Conservation (phyloP, 2,113 vertebrate genomes). For the Phalacrocorax aristotelis region DNA sequence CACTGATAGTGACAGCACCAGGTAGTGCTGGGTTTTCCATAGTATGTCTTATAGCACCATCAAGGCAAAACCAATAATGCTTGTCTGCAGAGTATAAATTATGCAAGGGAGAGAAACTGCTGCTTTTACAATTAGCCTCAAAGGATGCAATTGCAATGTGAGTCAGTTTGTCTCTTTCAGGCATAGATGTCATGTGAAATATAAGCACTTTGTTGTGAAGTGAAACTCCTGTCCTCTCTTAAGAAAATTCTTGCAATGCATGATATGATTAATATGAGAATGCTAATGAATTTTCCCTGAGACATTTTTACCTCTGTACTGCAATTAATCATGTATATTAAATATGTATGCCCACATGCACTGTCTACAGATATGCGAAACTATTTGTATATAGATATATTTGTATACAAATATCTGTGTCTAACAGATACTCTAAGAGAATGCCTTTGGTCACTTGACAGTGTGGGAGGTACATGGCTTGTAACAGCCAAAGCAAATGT, state of each 20-base stretch:
- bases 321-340: background rate
- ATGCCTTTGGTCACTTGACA: background rate
- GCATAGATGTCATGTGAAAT: background rate
- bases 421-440: background rate
- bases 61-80: background rate
- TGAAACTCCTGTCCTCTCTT: background rate
- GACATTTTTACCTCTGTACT: background rate
- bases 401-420: background rate
- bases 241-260: background rate
- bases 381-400: background rate
- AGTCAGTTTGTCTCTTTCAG: background rate
- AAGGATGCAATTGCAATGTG: background rate
- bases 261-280: background rate
- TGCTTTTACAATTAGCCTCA: background rate
- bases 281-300: background rate
- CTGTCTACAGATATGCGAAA: background rate
- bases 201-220: background rate
- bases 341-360: fast-evolving
- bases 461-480: background rate
- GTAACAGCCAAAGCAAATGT: background rate
- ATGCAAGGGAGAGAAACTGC: background rate
- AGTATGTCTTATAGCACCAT: background rate
- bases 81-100: background rate
- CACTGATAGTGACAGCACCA: background rate
- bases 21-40: background rate